Evolutionary conservation across 2,797 vertebrate species (phyloP).

Genomic region (Chelon auratus): DNA sequence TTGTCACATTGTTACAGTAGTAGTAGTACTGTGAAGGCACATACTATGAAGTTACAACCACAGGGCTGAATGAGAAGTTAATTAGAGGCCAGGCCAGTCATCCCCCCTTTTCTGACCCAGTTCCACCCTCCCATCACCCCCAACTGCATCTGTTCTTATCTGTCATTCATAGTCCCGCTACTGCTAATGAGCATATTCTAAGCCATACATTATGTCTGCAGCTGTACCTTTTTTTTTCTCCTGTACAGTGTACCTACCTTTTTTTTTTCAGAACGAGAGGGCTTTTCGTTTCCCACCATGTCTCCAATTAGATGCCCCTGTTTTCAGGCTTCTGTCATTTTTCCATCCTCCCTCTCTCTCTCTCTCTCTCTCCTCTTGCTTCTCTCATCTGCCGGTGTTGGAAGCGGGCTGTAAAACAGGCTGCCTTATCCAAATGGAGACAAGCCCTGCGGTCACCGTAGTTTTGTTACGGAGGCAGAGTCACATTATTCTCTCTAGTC

Average conservation of each 20-base stretch:
- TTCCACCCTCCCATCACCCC: constrained; percentile 44
- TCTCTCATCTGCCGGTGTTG: constrained; percentile 46
- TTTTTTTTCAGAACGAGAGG: constrained; percentile 23
- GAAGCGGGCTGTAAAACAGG: constrained; percentile 69
- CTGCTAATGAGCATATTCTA: constrained; percentile 70
- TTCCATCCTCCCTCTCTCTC: constrained; percentile 27
- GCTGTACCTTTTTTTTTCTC: constrained; percentile 41
- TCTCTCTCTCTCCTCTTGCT: constrained; percentile 43
- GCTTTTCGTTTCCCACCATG: constrained; percentile 37
- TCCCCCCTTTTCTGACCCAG: constrained; percentile 58
- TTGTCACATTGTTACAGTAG: constrained; percentile 22
- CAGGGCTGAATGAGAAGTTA: constrained; percentile 57
- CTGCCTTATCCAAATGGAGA: constrained; percentile 66
- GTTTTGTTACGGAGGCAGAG: constrained; percentile 65
- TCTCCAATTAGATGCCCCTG: constrained; percentile 70
- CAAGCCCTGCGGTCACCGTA: constrained; percentile 55
- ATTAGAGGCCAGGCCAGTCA: constrained; percentile 66
- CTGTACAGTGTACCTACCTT: background rate
- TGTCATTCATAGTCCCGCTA: constrained; percentile 58
- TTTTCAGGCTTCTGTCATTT: constrained; percentile 58
- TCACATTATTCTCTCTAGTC: constrained; percentile 72
- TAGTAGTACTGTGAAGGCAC: constrained; percentile 2
- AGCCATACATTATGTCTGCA: constrained; percentile 55
- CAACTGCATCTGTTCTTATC: constrained; percentile 44
- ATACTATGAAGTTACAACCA: constrained; percentile 38